Base-by-base conservation (phyloP, 2,888 invertebrate species). In the Heliconius cydno region DNA sequence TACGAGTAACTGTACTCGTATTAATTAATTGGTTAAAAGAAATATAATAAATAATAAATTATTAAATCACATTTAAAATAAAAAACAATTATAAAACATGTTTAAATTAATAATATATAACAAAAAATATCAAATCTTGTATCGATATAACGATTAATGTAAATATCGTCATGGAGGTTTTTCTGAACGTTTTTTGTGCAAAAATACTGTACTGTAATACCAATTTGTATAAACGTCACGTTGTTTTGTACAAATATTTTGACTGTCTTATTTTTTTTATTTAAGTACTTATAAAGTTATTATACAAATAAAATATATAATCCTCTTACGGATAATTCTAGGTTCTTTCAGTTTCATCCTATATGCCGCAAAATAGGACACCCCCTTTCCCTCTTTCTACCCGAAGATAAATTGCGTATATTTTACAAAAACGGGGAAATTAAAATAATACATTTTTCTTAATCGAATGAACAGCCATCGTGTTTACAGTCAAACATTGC, bases 141-240 rank as follows among this genome's bases (percentile, higher is more conserved):
- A 68, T 38, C n/a, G 22, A n/a, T 68, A 12, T 68, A 38, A 38
- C 38, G 68, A 68, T 68, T 68, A 38, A 38, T n/a, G 38, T 68
- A 68, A 34, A 34, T n/a, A 68, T 68, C 38, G 68, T 38, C 13
- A 38, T 68, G 13, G 68, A n/a, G 68, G 68, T 68, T 68, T 68
- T 68, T 68, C 68, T 38, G n/a, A 38, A 38, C 38, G 12, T 38
- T 68, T 68, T 68, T 68, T 38, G 68, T n/a, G 12, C 38, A 38
- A 68, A 68, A 38, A 68, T n/a, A 12, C 22, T 67, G 22, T 68
- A 68, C n/a, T n/a, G n/a, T n/a, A n/a, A n/a, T 38, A 12, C n/a
- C n/a, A n/a, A 68, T 68, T 68, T 38, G 2, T 68, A n/a, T 38
- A 34, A 68, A 38, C 68, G 68, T 38, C 68, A n/a, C 5, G n/a